Base-by-base conservation (phyloP, 2,888 invertebrate species). In the Eubasilissa splendida region DNA sequence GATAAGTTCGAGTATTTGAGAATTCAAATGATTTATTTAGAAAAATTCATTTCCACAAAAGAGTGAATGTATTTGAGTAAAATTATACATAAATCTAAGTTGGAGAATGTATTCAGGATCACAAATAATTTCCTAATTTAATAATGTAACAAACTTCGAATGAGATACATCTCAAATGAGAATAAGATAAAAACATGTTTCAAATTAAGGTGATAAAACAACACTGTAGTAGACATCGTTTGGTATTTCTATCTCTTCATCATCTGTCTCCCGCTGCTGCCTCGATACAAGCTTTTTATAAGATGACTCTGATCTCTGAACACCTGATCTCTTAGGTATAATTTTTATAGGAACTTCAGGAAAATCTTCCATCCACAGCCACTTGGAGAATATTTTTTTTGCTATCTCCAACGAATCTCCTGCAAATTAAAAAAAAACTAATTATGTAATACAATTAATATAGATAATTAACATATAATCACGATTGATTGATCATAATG, bases 351-450 rank as follows among this genome's bases (percentile, higher is more conserved):
- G 83, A 9, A 83, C 73, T 71, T 83, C 77, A 0, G 77, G 78
- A 42, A 73, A 76, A 42, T 56, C 12, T 14, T 58, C 74, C 63
- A 42, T 76, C 76, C 71, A 54, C 71, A 80, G 9, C 63, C 63
- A 79, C 60, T 65, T 59, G 5, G 42, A 10, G 22, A n/a, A 77
- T 14, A 83, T 66, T 50, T 63, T 80, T 50, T 77, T 10, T 8
- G 80, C 78, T 31, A 83, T 76, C 58, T 83, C 66, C 22, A 82
- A 59, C 10, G 82, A 68, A 54, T 79, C 80, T 33, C 82, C 83
- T 83, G 65, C 14, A 79, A 81, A 63, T 10, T 31, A 58, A 11
- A 58, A 58, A 58, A 58, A 2, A 4, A 14, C 42, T 22, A 22
- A 22, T 22, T 22, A 22, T 22, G 22, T 22, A 22, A 22, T 22